phyloP scores from a whole-genome alignment of 2,797 vertebrate species.

The Brachyrhaphis roseni region DNA sequence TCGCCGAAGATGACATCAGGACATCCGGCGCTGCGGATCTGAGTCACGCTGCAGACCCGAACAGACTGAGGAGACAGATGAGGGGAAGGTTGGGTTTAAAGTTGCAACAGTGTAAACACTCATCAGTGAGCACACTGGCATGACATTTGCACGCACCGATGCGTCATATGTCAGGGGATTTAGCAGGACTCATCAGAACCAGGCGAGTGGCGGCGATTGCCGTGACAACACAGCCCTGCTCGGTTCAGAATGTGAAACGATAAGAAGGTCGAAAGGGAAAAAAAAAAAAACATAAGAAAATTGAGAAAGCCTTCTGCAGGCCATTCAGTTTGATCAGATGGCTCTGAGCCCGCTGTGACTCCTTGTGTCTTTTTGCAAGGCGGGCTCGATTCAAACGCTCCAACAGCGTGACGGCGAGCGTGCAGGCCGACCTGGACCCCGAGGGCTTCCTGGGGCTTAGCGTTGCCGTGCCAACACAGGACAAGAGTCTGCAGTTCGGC shows the following conservation, averaged over 20 bases:
- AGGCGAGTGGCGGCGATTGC: slow-evolving; percentile 31
- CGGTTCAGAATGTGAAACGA: slow-evolving; percentile 15
- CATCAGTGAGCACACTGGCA: slow-evolving; percentile 38
- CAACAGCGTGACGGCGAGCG: slow-evolving; percentile 97
- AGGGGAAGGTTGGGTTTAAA: slow-evolving; percentile 42
- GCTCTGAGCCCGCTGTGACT: slow-evolving; percentile 32
- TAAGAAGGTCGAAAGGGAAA: neutral
- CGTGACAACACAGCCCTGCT: slow-evolving; percentile 17
- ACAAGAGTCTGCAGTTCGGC: slow-evolving; percentile 96
- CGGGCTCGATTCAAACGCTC: slow-evolving; percentile 96
- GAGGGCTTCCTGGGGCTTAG: slow-evolving; percentile 88
- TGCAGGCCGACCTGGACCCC: slow-evolving; percentile 96
- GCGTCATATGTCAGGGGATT: slow-evolving; percentile 69
- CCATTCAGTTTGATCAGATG: slow-evolving; percentile 24
- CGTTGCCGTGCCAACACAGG: slow-evolving; percentile 89
- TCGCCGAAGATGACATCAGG: slow-evolving; percentile 16
- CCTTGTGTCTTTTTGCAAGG: slow-evolving; percentile 72
- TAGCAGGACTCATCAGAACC: slow-evolving; percentile 38
- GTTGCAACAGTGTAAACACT: slow-evolving; percentile 58
- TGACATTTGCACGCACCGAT: slow-evolving; percentile 69
- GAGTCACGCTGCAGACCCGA: slow-evolving; percentile 54
- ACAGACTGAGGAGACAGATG: slow-evolving; percentile 35
- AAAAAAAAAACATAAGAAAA: neutral
- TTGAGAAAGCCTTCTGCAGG: slow-evolving; percentile 20
- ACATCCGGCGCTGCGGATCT: slow-evolving; percentile 31